Base-by-base conservation (phyloP, 2,888 invertebrate species). In the Hypercompe scribonia region DNA sequence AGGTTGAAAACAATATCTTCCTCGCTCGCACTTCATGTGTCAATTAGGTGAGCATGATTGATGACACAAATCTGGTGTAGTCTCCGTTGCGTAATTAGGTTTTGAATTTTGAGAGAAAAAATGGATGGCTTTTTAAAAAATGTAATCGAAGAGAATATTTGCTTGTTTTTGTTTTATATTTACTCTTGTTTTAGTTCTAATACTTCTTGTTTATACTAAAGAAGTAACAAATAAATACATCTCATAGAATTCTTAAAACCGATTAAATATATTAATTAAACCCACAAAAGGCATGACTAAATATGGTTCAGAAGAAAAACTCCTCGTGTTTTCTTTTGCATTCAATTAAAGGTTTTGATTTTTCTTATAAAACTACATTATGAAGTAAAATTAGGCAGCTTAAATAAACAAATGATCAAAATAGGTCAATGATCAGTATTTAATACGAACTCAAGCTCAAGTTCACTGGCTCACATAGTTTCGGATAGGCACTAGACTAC, bases 1-100 rank as follows among this genome's bases (percentile, higher is more conserved):
- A 91, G 89, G 86, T 79, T 82, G 88, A 88, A 90, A 90, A 91
- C 89, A 91, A 90, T 91, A 88, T 90, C 88, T 87, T 87, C 79
- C 85, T 87, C 74, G 79, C 87, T 83, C 84, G 84, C 78, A 81
- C 84, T 83, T 80, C 80, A 81, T 85, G 88, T 90, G 91, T 91
- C 91, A 91, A 91, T 91, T 91, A 91, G 79, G 86, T 84, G 84
- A 81, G 84, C 85, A 88, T 91, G 91, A 91, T 91, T 88, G 91
- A 91, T 91, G 88, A 84, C 76, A 81, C 76, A 77, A 81, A 81
- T 81, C 84, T 78, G 81, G 82, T 78, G 80, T 77, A 72, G 79
- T 64, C 70, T 75, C 64, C 72, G 72, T 76, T 76, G 78, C 75
- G 80, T 78, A 78, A 83, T 83, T 81, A 79, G 78, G 75, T 82